Evolutionary conservation across 2,797 vertebrate species (phyloP), one percentile per base, ranked within the genome.

Genomic region (Odontamblyopus lacepedii): DNA sequence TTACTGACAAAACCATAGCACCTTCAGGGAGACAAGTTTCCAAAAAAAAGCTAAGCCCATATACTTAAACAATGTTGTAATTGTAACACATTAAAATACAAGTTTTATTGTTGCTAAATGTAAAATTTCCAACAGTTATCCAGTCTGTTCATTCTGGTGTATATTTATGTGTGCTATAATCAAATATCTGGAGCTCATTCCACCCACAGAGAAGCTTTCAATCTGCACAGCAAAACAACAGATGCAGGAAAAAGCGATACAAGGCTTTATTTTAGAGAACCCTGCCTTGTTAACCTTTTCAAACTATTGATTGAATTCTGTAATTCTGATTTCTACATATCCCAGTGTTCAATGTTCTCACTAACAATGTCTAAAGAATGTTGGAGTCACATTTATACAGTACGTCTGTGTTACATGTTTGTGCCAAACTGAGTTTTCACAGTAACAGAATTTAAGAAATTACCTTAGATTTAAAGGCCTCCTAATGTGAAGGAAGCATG

Each of bases 281-380:
- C 13, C 48, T 27, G 64, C 4, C 26, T 67, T 30, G 48, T 67
- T 67, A 67, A 67, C 64, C 64, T 67, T 66, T 66, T 67, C 44
- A 51, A 51, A 51, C 44, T 19, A 67, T 51, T 67, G 64, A 67
- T 51, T 29, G 48, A 27, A 50, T 67, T 65, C 5, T 67, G 64
- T 67, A 32, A 44, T 44, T 44, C 12, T 5, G 3, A 8, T 65
- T 65, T 65, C 41, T 2, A 6, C 63, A 44, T 27, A 2, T 3
- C 23, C 19, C 38, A 12, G 9, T 13, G 23, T 48, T 48, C n/a
- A 27, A 12, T 63, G 62, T 38, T 35, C n/a, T 63, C n/a, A 12
- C 19, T 27, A 65, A 48, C 23, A 15, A 18, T 26, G 23, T 16
- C 63, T 27, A 23, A 48, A 3, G 6, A 65, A 48, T 35, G n/a